Conservation (phyloP, 1,140 invertebrate species). For the Penaeus chinensis region DNA sequence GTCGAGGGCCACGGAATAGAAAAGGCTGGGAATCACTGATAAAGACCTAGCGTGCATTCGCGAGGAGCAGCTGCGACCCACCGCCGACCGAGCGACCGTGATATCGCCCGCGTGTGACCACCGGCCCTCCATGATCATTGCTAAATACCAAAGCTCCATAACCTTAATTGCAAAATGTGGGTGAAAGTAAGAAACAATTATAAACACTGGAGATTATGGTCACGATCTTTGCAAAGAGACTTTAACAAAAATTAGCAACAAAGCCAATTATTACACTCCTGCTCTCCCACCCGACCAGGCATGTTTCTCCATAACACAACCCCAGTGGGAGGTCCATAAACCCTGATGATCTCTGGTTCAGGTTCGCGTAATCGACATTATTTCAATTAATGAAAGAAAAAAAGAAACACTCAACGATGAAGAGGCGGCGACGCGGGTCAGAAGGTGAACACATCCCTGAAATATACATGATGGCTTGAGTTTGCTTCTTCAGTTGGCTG, state of each 20-base stretch:
- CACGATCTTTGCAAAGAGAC: not conserved
- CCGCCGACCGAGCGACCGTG: too few species aligned
- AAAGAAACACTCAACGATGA: not conserved
- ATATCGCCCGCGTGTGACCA: too few species aligned
- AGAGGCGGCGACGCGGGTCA: not conserved
- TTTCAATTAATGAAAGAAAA: constrained; percentile 13
- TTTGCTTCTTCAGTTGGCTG: too few species aligned
- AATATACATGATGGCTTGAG: too few species aligned
- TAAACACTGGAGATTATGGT: constrained; percentile 11
- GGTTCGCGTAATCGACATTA: constrained; percentile 22
- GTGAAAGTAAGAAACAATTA: constrained; percentile 28
- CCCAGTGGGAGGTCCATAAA: constrained; percentile 20
- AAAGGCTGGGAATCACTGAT: not conserved
- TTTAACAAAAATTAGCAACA: constrained; percentile 10
- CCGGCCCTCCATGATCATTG: too few species aligned
- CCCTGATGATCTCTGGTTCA: constrained; percentile 11
- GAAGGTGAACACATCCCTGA: not conserved
- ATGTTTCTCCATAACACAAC: not conserved
- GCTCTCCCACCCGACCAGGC: too few species aligned
- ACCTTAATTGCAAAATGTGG: constrained; percentile 23
- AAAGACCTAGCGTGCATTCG: not conserved
- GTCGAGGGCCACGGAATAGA: not conserved
- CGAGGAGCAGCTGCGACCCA: too few species aligned
- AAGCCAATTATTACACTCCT: not conserved
- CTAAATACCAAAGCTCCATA: not conserved